Conservation (phyloP, 2,797 vertebrate species). For the Iguana delicatissima region DNA sequence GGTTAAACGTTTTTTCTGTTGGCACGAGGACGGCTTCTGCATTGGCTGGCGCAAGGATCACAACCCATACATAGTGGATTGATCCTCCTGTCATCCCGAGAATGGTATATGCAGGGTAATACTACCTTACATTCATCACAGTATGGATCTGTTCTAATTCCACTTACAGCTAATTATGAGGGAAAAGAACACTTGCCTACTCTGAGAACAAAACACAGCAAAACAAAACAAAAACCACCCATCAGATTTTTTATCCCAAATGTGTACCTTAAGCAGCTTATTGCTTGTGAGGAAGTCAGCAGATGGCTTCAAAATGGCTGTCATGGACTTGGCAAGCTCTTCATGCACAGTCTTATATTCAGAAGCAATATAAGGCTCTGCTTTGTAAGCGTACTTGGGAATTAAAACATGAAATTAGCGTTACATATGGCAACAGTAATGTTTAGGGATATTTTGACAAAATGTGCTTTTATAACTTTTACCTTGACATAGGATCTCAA, state of each 20-base stretch:
- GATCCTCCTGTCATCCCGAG: too few species aligned
- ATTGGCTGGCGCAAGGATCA: too few species aligned
- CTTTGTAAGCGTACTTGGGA: slow-evolving; percentile 93
- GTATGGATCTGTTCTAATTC: not conserved
- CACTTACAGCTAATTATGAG: not conserved
- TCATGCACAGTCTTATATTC: slow-evolving; percentile 91
- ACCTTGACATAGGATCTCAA: slow-evolving; percentile 97
- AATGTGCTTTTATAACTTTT: slow-evolving; percentile 53
- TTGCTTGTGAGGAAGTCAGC: slow-evolving; percentile 98
- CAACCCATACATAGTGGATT: too few species aligned
- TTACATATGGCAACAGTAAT: slow-evolving; percentile 28
- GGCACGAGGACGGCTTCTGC: too few species aligned
- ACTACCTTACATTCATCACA: not conserved
- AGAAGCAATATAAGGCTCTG: slow-evolving; percentile 86
- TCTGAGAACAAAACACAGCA: not conserved
- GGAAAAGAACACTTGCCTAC: not conserved
- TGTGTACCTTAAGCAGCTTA: slow-evolving; percentile 94
- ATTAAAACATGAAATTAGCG: not conserved
- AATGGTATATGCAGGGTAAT: not conserved
- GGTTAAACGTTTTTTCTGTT: too few species aligned
- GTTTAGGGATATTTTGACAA: not conserved
- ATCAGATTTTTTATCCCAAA: not conserved
- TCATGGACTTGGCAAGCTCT: slow-evolving; percentile 97
- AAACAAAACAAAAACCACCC: not conserved
- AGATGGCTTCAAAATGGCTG: slow-evolving; percentile 95